Evolutionary conservation across 2,888 invertebrate genomes (phyloP), one percentile per base, ranked within the genome.

Genomic region (Drosophila mayaguana): DNA sequence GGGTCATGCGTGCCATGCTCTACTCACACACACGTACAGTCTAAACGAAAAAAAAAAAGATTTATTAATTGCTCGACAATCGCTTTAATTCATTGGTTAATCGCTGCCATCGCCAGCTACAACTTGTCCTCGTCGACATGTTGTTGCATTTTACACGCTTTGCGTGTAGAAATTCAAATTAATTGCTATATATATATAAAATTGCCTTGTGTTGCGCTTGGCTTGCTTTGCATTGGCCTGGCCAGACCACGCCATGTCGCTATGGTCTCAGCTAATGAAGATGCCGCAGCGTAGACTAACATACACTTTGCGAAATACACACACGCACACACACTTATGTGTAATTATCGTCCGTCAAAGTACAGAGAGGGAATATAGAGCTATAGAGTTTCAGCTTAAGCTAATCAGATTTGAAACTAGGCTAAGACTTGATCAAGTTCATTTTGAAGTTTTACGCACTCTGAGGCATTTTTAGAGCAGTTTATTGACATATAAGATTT

Each of bases 151-250:
- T 89, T 83, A 83, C 89, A 84, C 76, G 87, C 88, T 84, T 79
- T 82, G 90, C 90, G 90, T 88, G 90, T 88, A 77, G 77, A 88
- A 88, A 88, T 83, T 88, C 76, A 88, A 87, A 87, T 87, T 85
- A 88, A 89, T 88, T 83, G 89, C 86, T 78, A 77, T 72, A 73
- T 72, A 73, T 72, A 76, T 72, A 73, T 73, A 68, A 36, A 59
- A 46, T 72, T 78, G 65, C 70, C 73, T 81, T 73, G 85, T 71
- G 68, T 80, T 86, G 70, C 81, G 83, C 75, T 86, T 88, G 81
- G 86, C 68, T 83, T 73, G 43, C 36, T 57, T 42, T 45, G 46
- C 25, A 38, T 25, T 25, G 64, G 61, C 40, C 57, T 22, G 63
- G 64, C 43, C 57, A 20, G 34, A 14, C 14, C 45, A 40, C 32